Evolutionary conservation across 2,888 invertebrate species (phyloP), one percentile per base, ranked within the genome.

Genomic region (Epinotia nisella): DNA sequence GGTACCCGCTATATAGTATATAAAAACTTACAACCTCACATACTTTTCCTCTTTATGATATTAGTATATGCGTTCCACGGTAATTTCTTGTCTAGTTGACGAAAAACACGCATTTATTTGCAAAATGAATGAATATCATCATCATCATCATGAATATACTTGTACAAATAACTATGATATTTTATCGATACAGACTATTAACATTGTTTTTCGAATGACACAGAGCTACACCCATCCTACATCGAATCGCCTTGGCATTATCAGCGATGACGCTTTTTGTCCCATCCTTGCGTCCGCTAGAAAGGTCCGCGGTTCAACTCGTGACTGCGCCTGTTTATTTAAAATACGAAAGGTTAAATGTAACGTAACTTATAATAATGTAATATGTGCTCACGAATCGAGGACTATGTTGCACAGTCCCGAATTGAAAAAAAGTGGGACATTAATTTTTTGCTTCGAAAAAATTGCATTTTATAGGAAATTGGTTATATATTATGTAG

Each of bases 231-330:
- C 24, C 11, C 55, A 66, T 56, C 41, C 55, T 56, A 66, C 35
- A 21, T 21, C n/a, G 41, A 10, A 21, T 64, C 51, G 29, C 66
- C 66, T 66, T 66, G 66, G 66, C 66, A 66, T 66, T 66, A 66
- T 66, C 66, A n/a, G 0, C 55, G 39, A 39, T 56, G 66, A 51
- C 62, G 41, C 35, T 58, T 58, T 55, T 56, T 56, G 39, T 55
- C 41, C 13, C 66, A 66, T 66, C 55, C 66, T 41, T 24, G 61
- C 41, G 13, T 55, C 35, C 64, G 41, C 35, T 39, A 66, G 56
- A 66, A 56, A 66, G 66, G 56, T 41, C 19, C 39, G 19, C 66
- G 56, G 41, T 39, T 55, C 53, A 35, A 65, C 2, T 66, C 66
- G 66, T 66, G 58, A 58, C 66, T n/a, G 66, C 10, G 39, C 13